phyloP scores from a whole-genome alignment of 2,888 invertebrate genomes.

The Slavum lentiscoides region DNA sequence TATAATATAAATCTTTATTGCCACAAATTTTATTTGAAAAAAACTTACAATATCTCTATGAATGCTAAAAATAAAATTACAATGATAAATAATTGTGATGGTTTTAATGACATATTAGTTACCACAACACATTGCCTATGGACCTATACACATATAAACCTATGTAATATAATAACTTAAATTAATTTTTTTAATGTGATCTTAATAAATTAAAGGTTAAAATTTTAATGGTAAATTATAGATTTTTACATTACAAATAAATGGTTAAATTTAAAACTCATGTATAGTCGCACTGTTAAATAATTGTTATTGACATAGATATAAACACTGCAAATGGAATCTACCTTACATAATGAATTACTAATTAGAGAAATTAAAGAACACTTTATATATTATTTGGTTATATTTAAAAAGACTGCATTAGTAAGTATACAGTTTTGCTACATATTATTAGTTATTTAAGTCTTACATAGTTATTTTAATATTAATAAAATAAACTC shows the following conservation, averaged over 20 bases:
- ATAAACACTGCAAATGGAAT: conserved; percentile 28
- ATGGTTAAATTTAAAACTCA: conserved; percentile 18
- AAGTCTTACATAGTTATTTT: conserved; percentile 35
- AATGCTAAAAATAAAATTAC: conserved; percentile 48
- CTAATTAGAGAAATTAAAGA: conserved; percentile 8
- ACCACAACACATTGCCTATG: conserved; percentile 42
- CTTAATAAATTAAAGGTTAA: conserved; percentile 23
- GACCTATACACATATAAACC: conserved; percentile 14
- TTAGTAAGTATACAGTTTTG: conserved; percentile 17
- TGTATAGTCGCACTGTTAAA: conserved; percentile 9
- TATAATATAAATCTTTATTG: conserved; percentile 53
- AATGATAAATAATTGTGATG: conserved; percentile 32
- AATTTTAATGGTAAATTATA: conserved; percentile 28
- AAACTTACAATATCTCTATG: conserved; percentile 42
- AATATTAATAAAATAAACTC: conserved; percentile 21
- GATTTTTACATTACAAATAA: conserved; percentile 11
- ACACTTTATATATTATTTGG: conserved; percentile 23
- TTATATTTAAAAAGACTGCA: conserved; percentile 36
- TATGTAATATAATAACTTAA: conserved; percentile 42
- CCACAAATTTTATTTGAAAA: conserved; percentile 49
- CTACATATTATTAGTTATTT: conserved; percentile 31
- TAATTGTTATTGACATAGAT: conserved; percentile 12
- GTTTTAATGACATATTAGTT: conserved; percentile 27
- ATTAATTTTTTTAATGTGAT: conserved; percentile 17
- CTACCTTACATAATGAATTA: conserved; percentile 2